phyloP scores from a whole-genome alignment of 1,140 invertebrate species.

The Bombus superbus region DNA sequence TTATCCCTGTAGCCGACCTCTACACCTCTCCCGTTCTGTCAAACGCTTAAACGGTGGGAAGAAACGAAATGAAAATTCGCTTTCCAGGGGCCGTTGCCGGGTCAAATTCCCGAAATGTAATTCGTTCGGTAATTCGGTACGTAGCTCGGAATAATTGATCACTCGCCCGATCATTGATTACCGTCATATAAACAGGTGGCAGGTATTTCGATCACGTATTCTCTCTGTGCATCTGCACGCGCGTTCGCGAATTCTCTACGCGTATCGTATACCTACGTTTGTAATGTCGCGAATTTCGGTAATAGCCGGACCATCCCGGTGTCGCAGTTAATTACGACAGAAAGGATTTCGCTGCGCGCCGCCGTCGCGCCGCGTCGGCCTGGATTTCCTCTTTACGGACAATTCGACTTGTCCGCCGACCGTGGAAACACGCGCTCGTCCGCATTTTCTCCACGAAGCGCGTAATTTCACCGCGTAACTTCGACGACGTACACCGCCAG shows the following conservation, averaged over 20 bases:
- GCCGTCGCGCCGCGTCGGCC: no score
- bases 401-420: neutral
- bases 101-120: slow-evolving; percentile 27
- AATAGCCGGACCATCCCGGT: slow-evolving; percentile 8
- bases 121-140: slow-evolving; percentile 45
- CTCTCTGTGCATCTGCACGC: neutral
- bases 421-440: neutral
- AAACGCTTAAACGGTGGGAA: neutral
- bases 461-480: neutral
- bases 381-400: slow-evolving; percentile 14
- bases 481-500: neutral
- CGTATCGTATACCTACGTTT: slow-evolving; percentile 3
- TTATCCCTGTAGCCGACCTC: neutral
- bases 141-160: slow-evolving; percentile 55
- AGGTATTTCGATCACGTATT: slow-evolving; percentile 65
- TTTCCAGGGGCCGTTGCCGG: slow-evolving; percentile 2
- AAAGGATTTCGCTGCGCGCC: slow-evolving; percentile 4
- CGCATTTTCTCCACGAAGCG: neutral
- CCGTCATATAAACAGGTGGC: slow-evolving; percentile 44
- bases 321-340: slow-evolving; percentile 33
- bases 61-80: neutral
- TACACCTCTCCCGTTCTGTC: neutral
- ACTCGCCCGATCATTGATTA: slow-evolving; percentile 57
- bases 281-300: slow-evolving; percentile 39
- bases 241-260: neutral